Conservation (phyloP, 1,140 invertebrate genomes). For the Pogonomyrmex barbatus region DNA sequence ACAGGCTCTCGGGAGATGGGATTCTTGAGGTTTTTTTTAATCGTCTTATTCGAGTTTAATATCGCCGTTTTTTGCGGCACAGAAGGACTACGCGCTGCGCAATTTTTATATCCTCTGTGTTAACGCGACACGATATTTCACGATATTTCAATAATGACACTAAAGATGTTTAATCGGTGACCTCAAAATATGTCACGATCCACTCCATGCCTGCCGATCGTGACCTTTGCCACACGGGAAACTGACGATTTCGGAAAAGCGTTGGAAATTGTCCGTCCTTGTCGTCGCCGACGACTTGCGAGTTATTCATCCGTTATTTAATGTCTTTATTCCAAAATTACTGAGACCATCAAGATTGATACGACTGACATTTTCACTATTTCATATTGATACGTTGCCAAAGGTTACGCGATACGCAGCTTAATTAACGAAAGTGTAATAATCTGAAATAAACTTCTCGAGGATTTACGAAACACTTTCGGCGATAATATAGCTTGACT, state of each 20-base stretch:
- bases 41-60: background rate
- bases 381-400: background rate
- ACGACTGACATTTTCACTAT: background rate
- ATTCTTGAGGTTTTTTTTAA: background rate
- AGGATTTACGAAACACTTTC: slow-evolving; percentile 20
- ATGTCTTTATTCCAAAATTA: slow-evolving; percentile 2
- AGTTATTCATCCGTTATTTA: background rate
- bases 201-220: slow-evolving; percentile 41
- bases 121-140: background rate
- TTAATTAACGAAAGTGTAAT: slow-evolving; percentile 27
- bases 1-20: no score
- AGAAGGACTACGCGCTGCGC: background rate
- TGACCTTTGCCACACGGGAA: slow-evolving; percentile 57
- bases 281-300: background rate
- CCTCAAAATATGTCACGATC: slow-evolving; percentile 32
- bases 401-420: background rate
- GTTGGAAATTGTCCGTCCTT: background rate
- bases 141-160: no score
- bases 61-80: background rate
- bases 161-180: slow-evolving; percentile 23
- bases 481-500: slow-evolving; percentile 10
- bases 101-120: background rate
- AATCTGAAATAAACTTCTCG: slow-evolving; percentile 21
- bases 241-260: slow-evolving; percentile 31
- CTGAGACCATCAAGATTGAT: background rate